Evolutionary conservation across 2,797 vertebrate species (phyloP).

Genomic region (Cirrhinus molitorella): DNA sequence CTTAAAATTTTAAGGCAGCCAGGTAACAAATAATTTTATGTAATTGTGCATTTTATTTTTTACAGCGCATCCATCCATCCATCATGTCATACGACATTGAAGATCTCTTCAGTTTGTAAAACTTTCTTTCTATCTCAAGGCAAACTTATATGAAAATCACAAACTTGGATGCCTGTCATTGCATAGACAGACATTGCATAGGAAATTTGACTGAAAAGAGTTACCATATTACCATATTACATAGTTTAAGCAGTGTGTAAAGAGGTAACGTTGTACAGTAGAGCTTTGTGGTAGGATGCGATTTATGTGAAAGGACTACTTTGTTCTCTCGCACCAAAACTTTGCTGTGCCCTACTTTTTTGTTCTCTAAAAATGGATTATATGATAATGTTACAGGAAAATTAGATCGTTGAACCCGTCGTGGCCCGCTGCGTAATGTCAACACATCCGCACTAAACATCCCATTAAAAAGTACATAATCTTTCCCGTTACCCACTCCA

Average conservation of each 20-base stretch:
- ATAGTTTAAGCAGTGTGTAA: not conserved
- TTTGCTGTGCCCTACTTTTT: conserved; percentile 35
- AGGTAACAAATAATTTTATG: too few species aligned
- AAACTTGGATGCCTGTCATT: not conserved
- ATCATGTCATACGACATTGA: not conserved
- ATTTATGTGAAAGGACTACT: not conserved
- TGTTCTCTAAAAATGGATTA: conserved; percentile 25
- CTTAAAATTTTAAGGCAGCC: too few species aligned
- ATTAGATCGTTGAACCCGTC: not conserved
- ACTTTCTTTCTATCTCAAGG: not conserved
- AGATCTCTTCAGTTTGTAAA: not conserved
- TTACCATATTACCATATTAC: not conserved
- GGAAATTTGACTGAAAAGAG: not conserved
- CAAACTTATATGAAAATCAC: not conserved
- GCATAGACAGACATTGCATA: not conserved
- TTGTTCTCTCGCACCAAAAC: conserved; percentile 12
- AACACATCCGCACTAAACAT: conserved; percentile 29
- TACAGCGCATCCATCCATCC: too few species aligned
- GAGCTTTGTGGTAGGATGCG: not conserved
- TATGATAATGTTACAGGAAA: conserved; percentile 8
- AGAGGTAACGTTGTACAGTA: not conserved
- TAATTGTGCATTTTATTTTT: too few species aligned
- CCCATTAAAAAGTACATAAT: conserved; percentile 44
- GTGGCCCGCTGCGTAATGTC: conserved; percentile 17
- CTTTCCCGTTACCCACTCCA: conserved; percentile 33